Evolutionary conservation across 2,797 vertebrate species (phyloP).

Genomic region (Eupleurogrammus muticus): DNA sequence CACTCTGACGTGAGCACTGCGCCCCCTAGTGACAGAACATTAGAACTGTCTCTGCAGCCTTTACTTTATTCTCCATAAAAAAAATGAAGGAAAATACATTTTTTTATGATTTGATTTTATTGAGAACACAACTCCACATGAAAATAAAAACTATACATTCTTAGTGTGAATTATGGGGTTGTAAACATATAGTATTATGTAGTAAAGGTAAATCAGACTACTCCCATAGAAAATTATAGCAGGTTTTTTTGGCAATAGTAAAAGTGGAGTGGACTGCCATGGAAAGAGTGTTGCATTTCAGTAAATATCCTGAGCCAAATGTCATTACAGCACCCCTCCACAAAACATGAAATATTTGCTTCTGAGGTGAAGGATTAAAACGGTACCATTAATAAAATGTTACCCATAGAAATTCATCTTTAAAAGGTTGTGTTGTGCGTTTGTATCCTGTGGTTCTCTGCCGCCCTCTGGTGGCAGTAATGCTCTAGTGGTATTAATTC

Average conservation of each 20-base stretch:
- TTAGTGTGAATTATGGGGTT: background rate
- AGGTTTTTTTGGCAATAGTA: conserved; percentile 1
- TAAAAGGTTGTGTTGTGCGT: conserved; percentile 25
- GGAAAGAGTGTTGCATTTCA: background rate
- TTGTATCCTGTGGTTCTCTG: conserved; percentile 21
- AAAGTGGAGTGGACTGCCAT: conserved; percentile 3
- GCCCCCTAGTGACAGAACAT: conserved; percentile 5
- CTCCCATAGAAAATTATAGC: conserved; percentile 2
- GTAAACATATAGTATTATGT: conserved; percentile 16
- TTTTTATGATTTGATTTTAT: conserved; percentile 46
- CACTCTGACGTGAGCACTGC: background rate
- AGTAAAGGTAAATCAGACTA: conserved; percentile 22
- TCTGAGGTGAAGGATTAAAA: background rate
- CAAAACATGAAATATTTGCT: background rate
- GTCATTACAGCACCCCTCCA: background rate
- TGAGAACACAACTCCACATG: conserved; percentile 19
- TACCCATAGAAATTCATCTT: background rate
- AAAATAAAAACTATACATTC: conserved; percentile 12
- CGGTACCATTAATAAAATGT: conserved; percentile 3
- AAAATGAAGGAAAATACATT: background rate
- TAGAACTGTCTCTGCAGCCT: background rate
- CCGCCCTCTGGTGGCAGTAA: conserved; percentile 53
- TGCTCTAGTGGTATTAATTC: conserved; percentile 54
- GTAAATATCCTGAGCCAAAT: background rate
- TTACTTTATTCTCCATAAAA: background rate